A percentile compares a stretch with the other conserved stretches of the same genome.
Evolutionary conservation across 2,888 invertebrate genomes (phyloP).

Genomic region (Timema podura): DNA sequence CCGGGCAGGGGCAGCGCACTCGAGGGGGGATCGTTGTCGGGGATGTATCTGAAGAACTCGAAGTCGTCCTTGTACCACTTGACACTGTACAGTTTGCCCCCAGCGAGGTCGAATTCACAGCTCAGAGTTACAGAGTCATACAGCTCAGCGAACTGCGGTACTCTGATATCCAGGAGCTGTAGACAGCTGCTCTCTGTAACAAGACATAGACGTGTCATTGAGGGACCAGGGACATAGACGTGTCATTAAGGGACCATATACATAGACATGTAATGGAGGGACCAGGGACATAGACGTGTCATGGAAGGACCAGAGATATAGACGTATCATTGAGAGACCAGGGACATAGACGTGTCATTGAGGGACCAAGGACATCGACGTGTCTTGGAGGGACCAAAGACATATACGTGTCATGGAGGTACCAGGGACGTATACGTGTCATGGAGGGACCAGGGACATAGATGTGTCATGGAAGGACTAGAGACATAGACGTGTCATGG

Average conservation of each 20-base stretch:
- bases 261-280: neutral
- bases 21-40: constrained; percentile 33
- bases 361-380: neutral
- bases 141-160: constrained; percentile 35
- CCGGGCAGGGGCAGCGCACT: constrained; percentile 35
- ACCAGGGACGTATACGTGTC: constrained; percentile 6
- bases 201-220: constrained; percentile 12
- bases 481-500: neutral
- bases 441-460: neutral
- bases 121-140: constrained; percentile 33
- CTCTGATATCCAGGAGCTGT: constrained; percentile 32
- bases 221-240: neutral
- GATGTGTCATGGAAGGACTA: neutral
- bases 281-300: neutral
- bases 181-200: constrained; percentile 31
- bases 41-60: constrained; percentile 38
- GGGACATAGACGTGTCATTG: neutral
- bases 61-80: constrained; percentile 39
- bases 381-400: neutral
- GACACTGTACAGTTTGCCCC: constrained; percentile 35
- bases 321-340: neutral
- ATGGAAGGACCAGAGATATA: neutral
- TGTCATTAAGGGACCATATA: neutral
- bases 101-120: constrained; percentile 35
- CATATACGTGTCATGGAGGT: neutral